Base-by-base conservation (phyloP, 2,113 vertebrate species). In the Sardina pilchardus region DNA sequence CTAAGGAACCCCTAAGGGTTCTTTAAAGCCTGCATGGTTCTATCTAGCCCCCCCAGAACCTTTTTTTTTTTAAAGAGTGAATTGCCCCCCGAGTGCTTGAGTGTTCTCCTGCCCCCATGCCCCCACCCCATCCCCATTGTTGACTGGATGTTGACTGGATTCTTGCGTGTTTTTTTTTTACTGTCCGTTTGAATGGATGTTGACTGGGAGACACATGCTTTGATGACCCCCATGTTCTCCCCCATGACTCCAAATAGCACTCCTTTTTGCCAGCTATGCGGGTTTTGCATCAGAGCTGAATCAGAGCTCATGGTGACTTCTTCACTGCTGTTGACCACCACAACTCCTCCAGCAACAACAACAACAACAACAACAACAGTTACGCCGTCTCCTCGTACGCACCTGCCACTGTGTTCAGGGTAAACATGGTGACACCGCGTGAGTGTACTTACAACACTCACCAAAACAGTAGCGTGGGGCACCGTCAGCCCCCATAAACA, bases 321-420 rank as follows among this genome's bases (percentile, higher is more conserved):
- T 75, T 34, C 17, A 0, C 67, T 34, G 2, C 67, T 34, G 10
- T 14, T 34, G 26, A 4, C 30, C 67, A 14, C 10, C n/a, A n/a
- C n/a, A n/a, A n/a, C n/a, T n/a, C n/a, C n/a, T n/a, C n/a, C n/a
- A n/a, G n/a, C n/a, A 19, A 36, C 67, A 12, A 75, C 10, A 71
- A 71, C 67, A 75, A 75, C 67, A 19, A 36, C 67, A 12, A 75
- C 10, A 71, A 71, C 67, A 75, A 75, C 67, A 75, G 48, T 14
- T 75, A 75, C 30, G 30, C 10, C 63, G 71, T 47, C 36, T 36
- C 30, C 81, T 84, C 67, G 43, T 59, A 16, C 14, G 63, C 67
- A 83, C 50, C 56, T 83, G 39, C 48, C 59, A 75, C 85, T 85
- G 30, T 87, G 86, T 81, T 84, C 19, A 84, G 82, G 34, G 88